A percentile compares a stretch with the other conserved stretches of the same genome.
Evolutionary conservation across 1,140 invertebrate species (phyloP).

Genomic region (Leptopilina boulardi): DNA sequence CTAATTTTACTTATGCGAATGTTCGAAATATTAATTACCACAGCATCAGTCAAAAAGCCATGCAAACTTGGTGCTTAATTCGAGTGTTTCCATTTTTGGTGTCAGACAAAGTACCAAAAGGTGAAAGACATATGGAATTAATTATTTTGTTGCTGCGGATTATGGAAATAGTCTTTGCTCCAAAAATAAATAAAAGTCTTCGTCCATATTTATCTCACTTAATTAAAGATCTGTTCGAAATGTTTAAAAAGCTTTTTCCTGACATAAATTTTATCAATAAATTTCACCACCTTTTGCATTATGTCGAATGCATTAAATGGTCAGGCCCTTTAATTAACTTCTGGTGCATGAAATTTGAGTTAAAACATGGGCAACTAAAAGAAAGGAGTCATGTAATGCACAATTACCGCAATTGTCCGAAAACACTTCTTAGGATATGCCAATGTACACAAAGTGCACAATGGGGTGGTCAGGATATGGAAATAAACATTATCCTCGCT

Average conservation of each 20-base stretch:
- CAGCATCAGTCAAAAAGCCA: conserved; percentile 49
- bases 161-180: conserved; percentile 45
- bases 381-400: neutral
- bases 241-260: neutral
- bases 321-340: too few relatives aligned
- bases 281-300: too few relatives aligned
- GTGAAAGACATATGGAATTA: conserved; percentile 43
- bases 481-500: neutral
- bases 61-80: conserved; percentile 52
- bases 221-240: neutral
- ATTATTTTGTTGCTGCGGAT: conserved; percentile 42
- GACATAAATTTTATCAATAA: too few relatives aligned
- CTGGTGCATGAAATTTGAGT: neutral
- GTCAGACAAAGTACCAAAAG: conserved; percentile 41
- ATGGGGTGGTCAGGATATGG: neutral
- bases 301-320: too few relatives aligned
- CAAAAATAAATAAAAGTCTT: conserved; percentile 2
- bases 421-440: neutral
- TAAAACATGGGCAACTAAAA: neutral
- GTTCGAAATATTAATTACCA: conserved; percentile 34
- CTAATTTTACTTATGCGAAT: conserved; percentile 36
- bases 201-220: neutral
- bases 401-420: neutral
- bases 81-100: conserved; percentile 50
- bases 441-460: neutral